These are phyloP conservation scores for Drosophila ananassae DNA, from an alignment of 1,140 invertebrate genomes.

Conservation along the genomic window DNA sequence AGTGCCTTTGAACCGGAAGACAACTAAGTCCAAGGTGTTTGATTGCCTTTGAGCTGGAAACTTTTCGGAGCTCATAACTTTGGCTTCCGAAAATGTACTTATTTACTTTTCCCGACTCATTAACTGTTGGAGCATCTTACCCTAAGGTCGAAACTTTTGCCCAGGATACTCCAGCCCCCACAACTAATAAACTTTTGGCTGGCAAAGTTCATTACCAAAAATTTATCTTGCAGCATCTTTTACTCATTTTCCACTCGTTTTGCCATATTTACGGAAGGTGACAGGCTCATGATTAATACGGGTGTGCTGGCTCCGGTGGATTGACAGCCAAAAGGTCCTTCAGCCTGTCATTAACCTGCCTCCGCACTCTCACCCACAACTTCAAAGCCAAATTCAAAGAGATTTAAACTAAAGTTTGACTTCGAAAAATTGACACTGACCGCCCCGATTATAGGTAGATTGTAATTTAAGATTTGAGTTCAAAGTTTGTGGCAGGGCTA, in stretches of 20 bases:
- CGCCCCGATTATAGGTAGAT: conserved; percentile 35
- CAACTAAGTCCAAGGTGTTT: conserved; percentile 47
- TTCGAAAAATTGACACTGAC: conserved; percentile 56
- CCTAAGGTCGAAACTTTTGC: conserved; percentile 48
- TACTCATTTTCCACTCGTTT: conserved; percentile 68
- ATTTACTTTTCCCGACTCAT: conserved; percentile 54
- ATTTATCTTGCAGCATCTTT: conserved; percentile 45
- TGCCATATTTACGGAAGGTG: conserved; percentile 78
- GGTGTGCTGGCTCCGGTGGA: conserved; percentile 6
- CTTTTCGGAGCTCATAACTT: conserved; percentile 29
- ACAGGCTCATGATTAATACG: conserved; percentile 77
- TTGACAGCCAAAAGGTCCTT: conserved; percentile 41
- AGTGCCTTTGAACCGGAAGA: not conserved
- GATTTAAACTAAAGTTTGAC: conserved; percentile 64
- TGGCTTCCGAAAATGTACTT: conserved; percentile 35
- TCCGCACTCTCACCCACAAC: conserved; percentile 24
- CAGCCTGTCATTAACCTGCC: conserved; percentile 53
- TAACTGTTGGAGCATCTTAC: conserved; percentile 38
- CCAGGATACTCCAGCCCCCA: conserved; percentile 5
- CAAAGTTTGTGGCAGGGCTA: not conserved
- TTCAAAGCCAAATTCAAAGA: conserved; percentile 41
- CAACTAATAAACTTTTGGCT: conserved; percentile 61
- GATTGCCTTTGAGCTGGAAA: conserved; percentile 39
- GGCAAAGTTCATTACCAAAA: conserved; percentile 65
- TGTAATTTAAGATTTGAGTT: conserved; percentile 57